Base-by-base conservation (phyloP, 2,113 vertebrate genomes). In the Bathybates hornii region DNA sequence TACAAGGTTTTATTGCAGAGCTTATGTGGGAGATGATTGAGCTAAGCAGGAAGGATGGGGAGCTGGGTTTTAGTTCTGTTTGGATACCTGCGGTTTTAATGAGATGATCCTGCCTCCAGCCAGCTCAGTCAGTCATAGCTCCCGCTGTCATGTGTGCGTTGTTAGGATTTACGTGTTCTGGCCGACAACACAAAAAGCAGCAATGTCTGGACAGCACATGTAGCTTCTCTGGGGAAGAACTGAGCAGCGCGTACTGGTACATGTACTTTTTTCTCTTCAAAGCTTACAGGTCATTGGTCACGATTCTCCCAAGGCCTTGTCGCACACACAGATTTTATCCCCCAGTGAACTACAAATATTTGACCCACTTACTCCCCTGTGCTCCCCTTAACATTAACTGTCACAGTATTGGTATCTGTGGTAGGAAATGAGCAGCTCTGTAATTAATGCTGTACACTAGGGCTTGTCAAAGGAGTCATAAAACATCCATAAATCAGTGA, bases 121-220 rank as follows among this genome's bases (percentile, higher is more conserved):
- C 45, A 81, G 73, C 66, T 86, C 52, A 57, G 56, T 38, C 86
- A 38, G 54, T 78, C 80, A 27, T 57, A 83, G 80, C 41, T 88
- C 71, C 85, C 2, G 9, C 84, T 82, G 63, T 82, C 82, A 89
- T 94, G 86, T 90, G 90, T 87, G 86, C 7, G 83, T 86, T 89
- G 81, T 88, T 92, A 89, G 81, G 45, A 89, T 80, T 48, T 73
- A 80, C 32, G 7, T 84, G 68, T 45, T 90, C 48, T 59, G 84
- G 61, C 54, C 11, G 4, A 85, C 81, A 61, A 57, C 34, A n/a
- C 53, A 50, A 34, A 81, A 41, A 54, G 56, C 16, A 14, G 63
- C 32, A 52, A 76, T 6, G 87, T 89, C 91, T 94, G 94, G 89
- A 59, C 50, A 6, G 71, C 93, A 94, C 81, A 93, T 95, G 92